Conservation (phyloP, 1,140 invertebrate genomes). For the Caligus rogercresseyi region DNA sequence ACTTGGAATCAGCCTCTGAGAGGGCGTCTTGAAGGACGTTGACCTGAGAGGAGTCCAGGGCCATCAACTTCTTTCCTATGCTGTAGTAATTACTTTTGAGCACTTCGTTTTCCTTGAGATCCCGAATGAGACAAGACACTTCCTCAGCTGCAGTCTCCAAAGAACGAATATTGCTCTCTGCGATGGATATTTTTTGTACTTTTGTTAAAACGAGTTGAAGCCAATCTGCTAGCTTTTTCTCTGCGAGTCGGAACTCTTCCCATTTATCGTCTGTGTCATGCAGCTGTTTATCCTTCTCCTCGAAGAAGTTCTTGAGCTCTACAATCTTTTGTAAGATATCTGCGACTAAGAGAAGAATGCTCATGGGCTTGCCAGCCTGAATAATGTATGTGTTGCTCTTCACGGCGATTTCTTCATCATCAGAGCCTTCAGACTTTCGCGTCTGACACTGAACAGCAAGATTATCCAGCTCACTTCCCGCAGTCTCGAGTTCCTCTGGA, state of each 20-base stretch:
- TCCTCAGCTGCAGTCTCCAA: conserved; percentile 1
- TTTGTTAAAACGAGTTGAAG: conserved; percentile 11
- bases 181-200: conserved; percentile 13
- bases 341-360: conserved; percentile 44
- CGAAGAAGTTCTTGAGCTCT: conserved; percentile 49
- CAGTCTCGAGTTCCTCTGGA: conserved; percentile 36
- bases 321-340: conserved; percentile 40
- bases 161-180: conserved; percentile 1
- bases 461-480: conserved; percentile 34
- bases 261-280: conserved; percentile 11
- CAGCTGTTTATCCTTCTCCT: conserved; percentile 37
- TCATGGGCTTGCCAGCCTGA: conserved; percentile 43
- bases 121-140: not conserved
- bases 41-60: not conserved
- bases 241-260: conserved; percentile 14
- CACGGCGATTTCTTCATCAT: conserved; percentile 47
- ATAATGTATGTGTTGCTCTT: conserved; percentile 36
- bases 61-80: conserved; percentile 2
- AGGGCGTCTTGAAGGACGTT: conserved; percentile 10
- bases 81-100: conserved; percentile 3
- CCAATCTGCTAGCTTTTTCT: conserved; percentile 16
- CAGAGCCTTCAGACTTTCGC: conserved; percentile 46
- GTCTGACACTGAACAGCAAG: conserved; percentile 43
- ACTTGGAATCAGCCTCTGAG: conserved; percentile 15
- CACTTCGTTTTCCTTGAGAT: conserved; percentile 1